A percentile compares a stretch with the other conserved stretches of the same genome.
These are phyloP conservation scores for Ladona fulva DNA, from an alignment of 1,140 invertebrate species.

Conservation along the genomic window DNA sequence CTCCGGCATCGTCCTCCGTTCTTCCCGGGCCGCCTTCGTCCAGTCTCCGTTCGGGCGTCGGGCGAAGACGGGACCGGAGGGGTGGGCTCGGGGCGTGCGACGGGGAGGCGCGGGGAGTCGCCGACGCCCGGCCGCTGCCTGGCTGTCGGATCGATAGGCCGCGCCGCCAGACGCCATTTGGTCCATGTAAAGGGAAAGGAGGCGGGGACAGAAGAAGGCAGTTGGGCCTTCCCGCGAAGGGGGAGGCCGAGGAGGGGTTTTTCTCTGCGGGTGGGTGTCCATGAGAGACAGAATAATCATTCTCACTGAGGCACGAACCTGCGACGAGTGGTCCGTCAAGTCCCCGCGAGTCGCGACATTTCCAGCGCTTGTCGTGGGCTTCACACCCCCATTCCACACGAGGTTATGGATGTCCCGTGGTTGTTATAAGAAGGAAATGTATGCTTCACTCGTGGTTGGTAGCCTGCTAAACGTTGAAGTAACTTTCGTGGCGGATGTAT, in stretches of 20 bases:
- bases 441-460: too few relatives aligned
- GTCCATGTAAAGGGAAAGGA: not conserved
- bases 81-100: constrained; percentile 19
- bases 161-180: constrained; percentile 17
- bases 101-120: constrained; percentile 26
- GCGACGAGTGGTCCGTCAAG: too few relatives aligned
- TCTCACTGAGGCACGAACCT: too few relatives aligned
- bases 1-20: not conserved
- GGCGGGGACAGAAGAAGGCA: not conserved
- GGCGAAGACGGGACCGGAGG: constrained; percentile 8
- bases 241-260: not conserved
- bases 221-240: not conserved
- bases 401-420: too few relatives aligned
- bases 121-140: constrained; percentile 23
- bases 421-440: too few relatives aligned
- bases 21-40: constrained; percentile 16
- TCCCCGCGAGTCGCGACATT: too few relatives aligned
- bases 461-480: too few relatives aligned
- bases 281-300: too few relatives aligned
- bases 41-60: not conserved
- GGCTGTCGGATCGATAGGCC: constrained; percentile 24
- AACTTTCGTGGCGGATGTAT: too few relatives aligned
- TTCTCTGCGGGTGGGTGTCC: too few relatives aligned
- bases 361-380: too few relatives aligned
- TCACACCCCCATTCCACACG: too few relatives aligned